Percentiles rank a stretch among this genome's conserved stretches.
Conservation (phyloP, 2,113 vertebrate species). For the Oreochromis niloticus region DNA sequence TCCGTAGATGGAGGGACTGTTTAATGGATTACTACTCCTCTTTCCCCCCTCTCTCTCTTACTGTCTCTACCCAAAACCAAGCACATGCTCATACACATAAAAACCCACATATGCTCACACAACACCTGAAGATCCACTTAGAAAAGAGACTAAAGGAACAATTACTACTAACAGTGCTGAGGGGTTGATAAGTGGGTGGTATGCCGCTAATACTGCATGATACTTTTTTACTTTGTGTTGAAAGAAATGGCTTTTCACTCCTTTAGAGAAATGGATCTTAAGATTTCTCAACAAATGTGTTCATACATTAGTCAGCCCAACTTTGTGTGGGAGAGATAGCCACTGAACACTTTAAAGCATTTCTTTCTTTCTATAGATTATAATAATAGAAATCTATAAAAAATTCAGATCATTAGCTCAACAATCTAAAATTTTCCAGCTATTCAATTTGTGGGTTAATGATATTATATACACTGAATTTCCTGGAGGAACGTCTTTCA, state of each 20-base stretch:
- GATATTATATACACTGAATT: too few species aligned
- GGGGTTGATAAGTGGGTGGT: slow-evolving; percentile 1
- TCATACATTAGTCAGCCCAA: not conserved
- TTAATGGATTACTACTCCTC: slow-evolving; percentile 71
- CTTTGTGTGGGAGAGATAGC: not conserved
- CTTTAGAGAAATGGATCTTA: not conserved
- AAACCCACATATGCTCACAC: not conserved
- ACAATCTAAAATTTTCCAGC: not conserved
- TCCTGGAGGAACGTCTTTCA: not conserved
- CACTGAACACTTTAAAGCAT: not conserved
- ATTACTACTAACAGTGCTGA: slow-evolving; percentile 7
- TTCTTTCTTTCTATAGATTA: not conserved
- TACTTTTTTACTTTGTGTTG: not conserved
- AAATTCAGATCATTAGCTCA: not conserved
- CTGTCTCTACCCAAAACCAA: slow-evolving; percentile 7
- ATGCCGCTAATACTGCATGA: slow-evolving; percentile 10
- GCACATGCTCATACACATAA: not conserved
- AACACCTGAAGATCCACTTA: slow-evolving; percentile 7
- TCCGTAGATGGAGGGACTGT: slow-evolving; percentile 66
- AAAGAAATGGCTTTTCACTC: not conserved
- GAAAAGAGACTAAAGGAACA: not conserved
- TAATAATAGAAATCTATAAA: not conserved
- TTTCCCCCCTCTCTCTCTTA: not conserved
- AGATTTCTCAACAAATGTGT: not conserved
- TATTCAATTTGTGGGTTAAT: too few species aligned